Evolutionary conservation across 2,797 vertebrate genomes (phyloP), one percentile per base, ranked within the genome.

Genomic region (Channa striata): DNA sequence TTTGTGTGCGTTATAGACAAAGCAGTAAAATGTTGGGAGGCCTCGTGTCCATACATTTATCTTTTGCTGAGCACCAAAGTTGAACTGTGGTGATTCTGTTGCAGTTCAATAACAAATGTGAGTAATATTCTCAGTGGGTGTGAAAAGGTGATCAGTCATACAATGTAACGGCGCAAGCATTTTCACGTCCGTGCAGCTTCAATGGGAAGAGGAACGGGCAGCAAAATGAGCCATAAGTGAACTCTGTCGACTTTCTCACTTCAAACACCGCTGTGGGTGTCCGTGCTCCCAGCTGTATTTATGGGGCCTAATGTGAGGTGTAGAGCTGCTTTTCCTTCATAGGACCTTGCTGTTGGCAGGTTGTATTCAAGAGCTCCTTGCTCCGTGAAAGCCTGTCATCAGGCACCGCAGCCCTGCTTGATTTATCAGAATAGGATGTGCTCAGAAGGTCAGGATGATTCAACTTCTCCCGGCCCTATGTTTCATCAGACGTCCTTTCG

Each of bases 281-380:
- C 59, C 0, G 66, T 10, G 20, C 82, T 83, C 68, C 59, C 65
- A 30, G 84, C 73, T 68, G 80, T 83, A 86, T 91, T 91, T 88
- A 87, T 87, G 87, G 84, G 61, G 69, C 57, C 52, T 89, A 79
- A 87, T 78, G 65, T 73, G 72, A 84, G 85, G 69, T 76, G 80
- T 53, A 39, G 71, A 64, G 69, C 86, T 69, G 63, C 61, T 54
- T 88, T 92, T 87, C 86, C 85, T 91, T 86, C 78, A 73, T 25
- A 64, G 81, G 89, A 89, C 90, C 88, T 91, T 89, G 90, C 80
- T 72, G 42, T 54, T 85, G 87, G 87, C 87, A 80, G 84, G 49
- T 65, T 67, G 70, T 57, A 54, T 76, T 79, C 11, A 46, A 68
- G 76, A 43, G 50, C 77, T 67, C 65, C 48, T 60, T 61, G 74